Evolutionary conservation across 2,113 vertebrate genomes (phyloP).

Genomic region (Rhynchomys soricoides): DNA sequence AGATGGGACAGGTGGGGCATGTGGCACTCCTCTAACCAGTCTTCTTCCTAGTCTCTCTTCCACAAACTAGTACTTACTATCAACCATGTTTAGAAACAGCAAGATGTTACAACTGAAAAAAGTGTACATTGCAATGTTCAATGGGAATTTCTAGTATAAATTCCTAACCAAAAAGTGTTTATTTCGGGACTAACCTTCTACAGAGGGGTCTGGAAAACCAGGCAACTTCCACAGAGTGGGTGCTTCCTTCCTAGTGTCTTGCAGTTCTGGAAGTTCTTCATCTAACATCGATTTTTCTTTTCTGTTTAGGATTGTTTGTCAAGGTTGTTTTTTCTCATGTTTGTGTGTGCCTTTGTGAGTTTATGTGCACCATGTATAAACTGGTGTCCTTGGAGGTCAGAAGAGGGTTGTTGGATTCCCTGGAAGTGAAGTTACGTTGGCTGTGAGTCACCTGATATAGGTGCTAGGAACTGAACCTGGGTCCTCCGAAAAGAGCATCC

Average conservation of each 20-base stretch:
- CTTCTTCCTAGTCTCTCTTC: background rate
- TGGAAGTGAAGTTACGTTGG: background rate
- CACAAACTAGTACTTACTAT: background rate
- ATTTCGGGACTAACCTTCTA: background rate
- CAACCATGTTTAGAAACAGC: background rate
- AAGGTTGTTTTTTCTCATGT: background rate
- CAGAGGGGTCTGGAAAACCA: background rate
- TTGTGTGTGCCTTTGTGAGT: background rate
- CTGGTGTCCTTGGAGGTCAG: background rate
- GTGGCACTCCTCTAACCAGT: background rate
- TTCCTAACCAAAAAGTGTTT: background rate
- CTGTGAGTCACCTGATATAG: background rate
- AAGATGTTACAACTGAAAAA: background rate
- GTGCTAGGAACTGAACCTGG: background rate
- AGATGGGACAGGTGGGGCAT: too few relatives aligned
- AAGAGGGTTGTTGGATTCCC: background rate
- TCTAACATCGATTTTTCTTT: background rate
- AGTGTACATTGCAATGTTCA: background rate
- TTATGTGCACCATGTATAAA: background rate
- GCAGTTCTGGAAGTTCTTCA: background rate
- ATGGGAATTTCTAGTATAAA: background rate
- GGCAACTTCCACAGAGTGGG: background rate
- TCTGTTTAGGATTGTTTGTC: background rate
- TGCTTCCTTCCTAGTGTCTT: background rate
- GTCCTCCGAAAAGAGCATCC: background rate